Evolutionary conservation across 2,888 invertebrate species (phyloP), one percentile per base, ranked within the genome.

Genomic region (Nomada ferruginata): DNA sequence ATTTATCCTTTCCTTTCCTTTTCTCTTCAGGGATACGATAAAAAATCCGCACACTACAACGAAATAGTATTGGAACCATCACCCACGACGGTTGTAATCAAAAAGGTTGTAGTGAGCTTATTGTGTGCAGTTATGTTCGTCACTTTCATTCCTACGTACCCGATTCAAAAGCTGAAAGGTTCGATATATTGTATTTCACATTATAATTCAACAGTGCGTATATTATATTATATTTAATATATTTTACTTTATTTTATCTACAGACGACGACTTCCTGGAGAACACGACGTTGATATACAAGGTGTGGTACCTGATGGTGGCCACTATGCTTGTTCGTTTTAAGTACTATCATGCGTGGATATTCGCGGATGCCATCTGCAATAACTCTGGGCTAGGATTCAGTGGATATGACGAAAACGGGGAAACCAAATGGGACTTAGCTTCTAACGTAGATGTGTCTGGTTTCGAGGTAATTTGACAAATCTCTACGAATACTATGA

Each of bases 291-390:
- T 96, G 66, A 82, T 95, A 47, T 95, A 96, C 87, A 96, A 96
- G 93, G 96, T 97, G 91, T 96, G 97, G 93, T 98, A 97, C 94
- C 94, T 98, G 85, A 94, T 96, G 90, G 94, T 96, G 85, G 95
- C 97, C 63, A 98, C 98, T 70, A 95, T 97, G 86, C 95, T 97
- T 82, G 96, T 96, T 80, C 96, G 98, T 86, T 97, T 97, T 94
- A 98, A 98, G 95, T 99, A 99, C 95, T 99, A 99, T 94, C 97
- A 98, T 93, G 99, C 98, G n/a, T 99, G 99, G 99, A 95, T 98
- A 77, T 95, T 99, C 90, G 98, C 98, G 9, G 99, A 99, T 94
- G 98, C 98, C 0, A 97, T 99, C 87, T 98, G 98, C 94, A 99
- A 99, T 94, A 97, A 98, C 93, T 97, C 97, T 26, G 99, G 99